Base-by-base conservation (phyloP, 2,888 invertebrate genomes). In the Sympetrum striolatum region DNA sequence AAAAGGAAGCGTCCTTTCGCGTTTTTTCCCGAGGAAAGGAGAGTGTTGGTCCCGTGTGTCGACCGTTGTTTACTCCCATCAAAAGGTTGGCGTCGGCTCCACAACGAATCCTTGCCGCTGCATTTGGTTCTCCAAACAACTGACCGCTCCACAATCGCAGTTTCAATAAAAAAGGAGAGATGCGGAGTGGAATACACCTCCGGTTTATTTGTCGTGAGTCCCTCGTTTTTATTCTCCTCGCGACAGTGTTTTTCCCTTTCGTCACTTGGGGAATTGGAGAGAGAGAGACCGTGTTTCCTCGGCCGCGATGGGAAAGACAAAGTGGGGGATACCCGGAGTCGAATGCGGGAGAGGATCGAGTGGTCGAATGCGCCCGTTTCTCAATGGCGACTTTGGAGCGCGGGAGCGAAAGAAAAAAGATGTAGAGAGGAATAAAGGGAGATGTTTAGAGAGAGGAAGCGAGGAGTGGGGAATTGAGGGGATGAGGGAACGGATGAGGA, bases 81-180 rank as follows among this genome's bases (percentile, higher is more conserved):
- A n/a, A 81, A 81, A 81, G 81, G 81, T 81, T 81, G 48, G 81
- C 81, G 81, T 81, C 48, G 25, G 48, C 48, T 39, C 25, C 14
- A 81, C 81, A 81, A 81, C 81, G 48, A 14, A 81, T 81, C 48
- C 44, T 81, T 81, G 25, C 25, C 81, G 44, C 44, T 81, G 48
- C 81, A 81, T 81, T 44, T 81, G 39, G 25, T 44, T 81, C 81
- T 12, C 81, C 81, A 81, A 81, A 81, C 81, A 81, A 44, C 81
- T 81, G 81, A 48, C 81, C 48, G 48, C 25, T 44, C 44, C 22
- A 81, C 81, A 81, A 81, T 81, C 81, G 18, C 37, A n/a, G 22
- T 31, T 81, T 81, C 81, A 81, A 81, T 81, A 25, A 48, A 81
- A 25, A 39, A 25, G 25, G 81, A 3, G 25, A 8, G 2, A 25